Percentiles rank a stretch among this genome's conserved stretches.
Evolutionary conservation across 2,113 vertebrate species (phyloP).

Genomic region (Engystomops pustulosus): DNA sequence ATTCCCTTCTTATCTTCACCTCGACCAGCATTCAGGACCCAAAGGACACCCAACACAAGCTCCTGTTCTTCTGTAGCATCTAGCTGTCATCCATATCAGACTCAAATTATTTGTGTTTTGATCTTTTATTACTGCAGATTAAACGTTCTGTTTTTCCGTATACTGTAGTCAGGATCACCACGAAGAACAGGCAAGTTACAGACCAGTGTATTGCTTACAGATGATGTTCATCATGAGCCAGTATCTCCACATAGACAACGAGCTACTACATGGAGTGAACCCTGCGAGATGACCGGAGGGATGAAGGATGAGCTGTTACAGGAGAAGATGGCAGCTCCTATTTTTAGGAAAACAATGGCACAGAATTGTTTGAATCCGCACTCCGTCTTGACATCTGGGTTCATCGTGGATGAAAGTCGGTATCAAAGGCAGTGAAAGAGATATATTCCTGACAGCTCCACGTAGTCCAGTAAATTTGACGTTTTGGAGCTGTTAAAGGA

Average conservation of each 20-base stretch:
- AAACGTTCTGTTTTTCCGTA: not conserved
- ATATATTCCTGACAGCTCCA: slow-evolving; percentile 59
- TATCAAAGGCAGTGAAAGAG: slow-evolving; percentile 61
- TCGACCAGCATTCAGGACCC: not conserved
- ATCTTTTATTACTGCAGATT: not conserved
- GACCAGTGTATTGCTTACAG: slow-evolving; percentile 72
- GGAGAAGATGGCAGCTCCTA: slow-evolving; percentile 59
- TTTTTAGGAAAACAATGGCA: slow-evolving; percentile 64
- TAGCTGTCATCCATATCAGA: not conserved
- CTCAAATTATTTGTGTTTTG: not conserved
- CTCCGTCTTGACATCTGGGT: slow-evolving; percentile 58
- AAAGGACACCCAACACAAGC: not conserved
- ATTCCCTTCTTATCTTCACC: too few species aligned
- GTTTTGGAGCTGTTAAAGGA: slow-evolving; percentile 55
- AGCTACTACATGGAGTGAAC: slow-evolving; percentile 38
- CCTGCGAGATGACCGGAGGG: slow-evolving; percentile 55
- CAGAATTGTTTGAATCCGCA: slow-evolving; percentile 49
- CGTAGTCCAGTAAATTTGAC: slow-evolving; percentile 55
- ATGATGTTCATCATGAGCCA: slow-evolving; percentile 67
- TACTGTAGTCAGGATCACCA: not conserved
- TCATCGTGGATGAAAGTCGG: slow-evolving; percentile 61
- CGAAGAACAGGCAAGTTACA: slow-evolving; percentile 33
- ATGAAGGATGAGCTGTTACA: slow-evolving; percentile 59
- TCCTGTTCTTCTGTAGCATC: not conserved
- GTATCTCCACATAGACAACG: slow-evolving; percentile 28